Conservation (phyloP, 2,797 vertebrate species). For the Crypturellus tataupa region DNA sequence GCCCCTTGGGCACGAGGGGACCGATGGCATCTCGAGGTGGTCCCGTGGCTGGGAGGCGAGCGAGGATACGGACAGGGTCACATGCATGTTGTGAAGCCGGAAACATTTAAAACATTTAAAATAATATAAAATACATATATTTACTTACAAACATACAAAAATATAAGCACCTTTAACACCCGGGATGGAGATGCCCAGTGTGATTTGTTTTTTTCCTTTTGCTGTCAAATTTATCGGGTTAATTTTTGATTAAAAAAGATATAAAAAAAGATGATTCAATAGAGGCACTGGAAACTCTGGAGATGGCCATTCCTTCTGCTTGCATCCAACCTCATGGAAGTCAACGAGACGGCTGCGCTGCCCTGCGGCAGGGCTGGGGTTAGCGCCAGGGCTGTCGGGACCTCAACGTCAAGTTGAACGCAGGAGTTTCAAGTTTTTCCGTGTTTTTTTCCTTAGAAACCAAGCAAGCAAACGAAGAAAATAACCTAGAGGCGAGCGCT, state of each 20-base stretch:
- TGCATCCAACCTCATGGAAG: background rate
- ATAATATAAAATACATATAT: constrained; percentile 92
- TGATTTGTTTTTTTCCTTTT: constrained; percentile 27
- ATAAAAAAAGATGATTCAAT: background rate
- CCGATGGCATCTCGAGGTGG: background rate
- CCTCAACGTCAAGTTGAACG: constrained; percentile 21
- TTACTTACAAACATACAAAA: constrained; percentile 97
- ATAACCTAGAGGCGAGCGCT: background rate
- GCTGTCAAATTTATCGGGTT: background rate
- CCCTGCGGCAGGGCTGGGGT: background rate
- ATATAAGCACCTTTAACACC: constrained; percentile 89
- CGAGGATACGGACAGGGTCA: constrained; percentile 77
- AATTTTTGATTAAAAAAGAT: background rate
- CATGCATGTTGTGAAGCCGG: constrained; percentile 89
- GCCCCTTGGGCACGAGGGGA: background rate
- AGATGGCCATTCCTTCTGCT: background rate
- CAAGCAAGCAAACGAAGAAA: background rate
- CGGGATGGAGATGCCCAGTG: constrained; percentile 85
- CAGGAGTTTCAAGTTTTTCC: constrained; percentile 68
- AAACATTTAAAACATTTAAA: constrained; percentile 80
- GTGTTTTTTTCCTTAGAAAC: background rate
- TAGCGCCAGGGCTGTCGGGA: background rate
- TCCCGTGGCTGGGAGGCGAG: background rate
- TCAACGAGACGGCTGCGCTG: background rate
- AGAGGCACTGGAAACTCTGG: background rate